Evolutionary conservation across 2,888 invertebrate genomes (phyloP).

Genomic region (Catocala sponsa): DNA sequence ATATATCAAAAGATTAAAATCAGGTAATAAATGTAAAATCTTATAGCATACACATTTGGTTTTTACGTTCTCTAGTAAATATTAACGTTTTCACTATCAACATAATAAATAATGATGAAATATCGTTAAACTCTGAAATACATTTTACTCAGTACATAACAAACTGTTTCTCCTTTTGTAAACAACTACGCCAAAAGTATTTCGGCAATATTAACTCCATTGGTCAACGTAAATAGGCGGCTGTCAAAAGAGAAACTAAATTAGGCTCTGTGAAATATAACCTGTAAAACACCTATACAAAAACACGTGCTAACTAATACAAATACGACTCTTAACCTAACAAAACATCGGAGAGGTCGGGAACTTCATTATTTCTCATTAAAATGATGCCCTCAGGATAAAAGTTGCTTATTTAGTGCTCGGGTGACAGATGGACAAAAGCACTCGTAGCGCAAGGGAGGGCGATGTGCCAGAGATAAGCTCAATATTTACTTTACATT

Average conservation of each 20-base stretch:
- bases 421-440: constrained; percentile 81
- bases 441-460: constrained; percentile 64
- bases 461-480: constrained; percentile 62
- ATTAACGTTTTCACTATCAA: too few relatives aligned
- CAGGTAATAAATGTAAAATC: too few relatives aligned
- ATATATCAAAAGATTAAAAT: too few relatives aligned
- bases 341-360: constrained; percentile 77
- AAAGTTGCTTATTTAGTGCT: constrained; percentile 82
- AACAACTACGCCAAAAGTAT: constrained; percentile 22
- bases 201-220: constrained; percentile 26
- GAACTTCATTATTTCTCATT: constrained; percentile 85
- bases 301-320: constrained; percentile 82
- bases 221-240: constrained; percentile 36
- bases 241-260: constrained; percentile 45
- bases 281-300: constrained; percentile 58
- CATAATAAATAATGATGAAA: too few relatives aligned
- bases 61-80: too few relatives aligned
- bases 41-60: too few relatives aligned
- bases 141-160: not conserved
- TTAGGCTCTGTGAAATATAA: constrained; percentile 49
- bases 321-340: constrained; percentile 83
- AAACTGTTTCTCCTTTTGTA: constrained; percentile 19
- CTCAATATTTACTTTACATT: constrained; percentile 61
- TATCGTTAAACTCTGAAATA: not conserved
- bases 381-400: constrained; percentile 78